Conservation (phyloP, 2,113 vertebrate species). For the Camelus dromedarius region DNA sequence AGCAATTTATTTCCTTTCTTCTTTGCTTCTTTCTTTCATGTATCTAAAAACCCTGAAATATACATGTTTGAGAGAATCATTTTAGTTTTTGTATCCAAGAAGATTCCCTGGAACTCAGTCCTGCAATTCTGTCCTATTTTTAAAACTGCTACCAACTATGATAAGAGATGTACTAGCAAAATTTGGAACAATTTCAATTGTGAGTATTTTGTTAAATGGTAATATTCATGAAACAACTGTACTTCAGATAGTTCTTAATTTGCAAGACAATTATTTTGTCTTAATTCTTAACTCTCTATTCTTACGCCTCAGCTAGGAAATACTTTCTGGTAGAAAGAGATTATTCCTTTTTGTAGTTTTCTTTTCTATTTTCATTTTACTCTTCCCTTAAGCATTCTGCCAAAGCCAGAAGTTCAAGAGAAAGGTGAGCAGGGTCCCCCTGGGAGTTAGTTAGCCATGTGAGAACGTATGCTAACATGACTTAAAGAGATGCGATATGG, state of each 20-base stretch:
- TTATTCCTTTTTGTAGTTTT: neutral
- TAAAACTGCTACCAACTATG: neutral
- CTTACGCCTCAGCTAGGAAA: neutral
- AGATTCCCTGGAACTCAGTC: neutral
- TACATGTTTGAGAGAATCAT: neutral
- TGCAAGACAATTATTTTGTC: neutral
- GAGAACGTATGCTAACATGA: neutral
- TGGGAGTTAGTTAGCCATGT: neutral
- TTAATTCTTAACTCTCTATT: neutral
- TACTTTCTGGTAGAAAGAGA: neutral
- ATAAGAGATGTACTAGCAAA: neutral
- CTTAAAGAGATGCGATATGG: neutral
- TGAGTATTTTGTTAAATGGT: neutral
- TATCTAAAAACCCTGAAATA: neutral
- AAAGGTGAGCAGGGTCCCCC: neutral
- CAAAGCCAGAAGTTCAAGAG: neutral
- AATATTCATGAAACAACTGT: slow-evolving; percentile 1
- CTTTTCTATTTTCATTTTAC: slow-evolving; percentile 26
- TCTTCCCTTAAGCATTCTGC: neutral
- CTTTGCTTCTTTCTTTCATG: neutral
- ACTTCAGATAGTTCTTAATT: neutral
- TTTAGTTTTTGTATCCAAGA: neutral
- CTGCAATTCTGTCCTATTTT: neutral
- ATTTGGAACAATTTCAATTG: neutral
- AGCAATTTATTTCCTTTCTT: neutral